These are phyloP conservation scores for Luehdorfia chinensis DNA, from an alignment of 1,140 invertebrate species.

Conservation along the genomic window DNA sequence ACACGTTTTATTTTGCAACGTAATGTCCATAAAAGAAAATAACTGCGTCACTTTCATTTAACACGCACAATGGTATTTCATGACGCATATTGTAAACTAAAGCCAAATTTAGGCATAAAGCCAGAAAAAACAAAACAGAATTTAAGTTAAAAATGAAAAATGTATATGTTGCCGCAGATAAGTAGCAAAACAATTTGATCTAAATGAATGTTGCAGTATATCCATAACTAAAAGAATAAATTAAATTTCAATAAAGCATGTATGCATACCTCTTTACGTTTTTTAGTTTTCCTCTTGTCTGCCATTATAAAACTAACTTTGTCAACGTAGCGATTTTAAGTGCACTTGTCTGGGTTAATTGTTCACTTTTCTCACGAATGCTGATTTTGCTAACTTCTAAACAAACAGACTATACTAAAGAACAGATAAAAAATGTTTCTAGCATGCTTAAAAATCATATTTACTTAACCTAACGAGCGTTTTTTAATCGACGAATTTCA, in stretches of 20 bases:
- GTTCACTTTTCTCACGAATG: constrained; percentile 10
- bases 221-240: background rate
- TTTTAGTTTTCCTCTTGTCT: constrained; percentile 85
- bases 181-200: constrained; percentile 1
- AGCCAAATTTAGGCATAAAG: constrained; percentile 10
- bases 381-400: constrained; percentile 8
- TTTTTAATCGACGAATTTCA: too few species aligned
- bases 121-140: constrained; percentile 19
- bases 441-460: too few species aligned
- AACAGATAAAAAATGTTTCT: background rate
- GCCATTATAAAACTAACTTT: constrained; percentile 80
- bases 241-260: constrained; percentile 29
- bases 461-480: too few species aligned
- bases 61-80: constrained; percentile 12
- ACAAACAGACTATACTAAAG: background rate
- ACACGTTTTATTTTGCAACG: constrained; percentile 13
- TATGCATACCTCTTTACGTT: constrained; percentile 84
- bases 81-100: constrained; percentile 5
- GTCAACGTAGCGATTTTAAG: constrained; percentile 53
- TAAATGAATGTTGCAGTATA: background rate
- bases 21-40: constrained; percentile 20
- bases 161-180: constrained; percentile 1
- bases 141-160: constrained; percentile 15
- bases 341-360: constrained; percentile 31
- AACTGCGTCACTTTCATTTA: constrained; percentile 20